Conservation (phyloP, 2,113 vertebrate species). For the Pygoscelis adeliae region DNA sequence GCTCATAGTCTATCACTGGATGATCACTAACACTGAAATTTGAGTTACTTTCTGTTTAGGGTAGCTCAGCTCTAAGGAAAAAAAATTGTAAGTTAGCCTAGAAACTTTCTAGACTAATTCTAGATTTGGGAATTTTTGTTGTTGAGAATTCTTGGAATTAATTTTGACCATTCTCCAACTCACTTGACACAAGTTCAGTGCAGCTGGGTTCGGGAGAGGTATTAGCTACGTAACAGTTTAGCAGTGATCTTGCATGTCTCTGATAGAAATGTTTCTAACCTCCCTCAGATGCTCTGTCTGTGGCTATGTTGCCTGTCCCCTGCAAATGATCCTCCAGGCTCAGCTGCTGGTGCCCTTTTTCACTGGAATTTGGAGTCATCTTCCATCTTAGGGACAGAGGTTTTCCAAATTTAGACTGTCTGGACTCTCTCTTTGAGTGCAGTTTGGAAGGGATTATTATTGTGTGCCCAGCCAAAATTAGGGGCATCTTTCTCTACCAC, state of each 20-base stretch:
- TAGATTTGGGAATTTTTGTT: not conserved
- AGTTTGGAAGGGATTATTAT: not conserved
- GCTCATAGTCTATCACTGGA: not conserved
- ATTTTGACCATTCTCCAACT: not conserved
- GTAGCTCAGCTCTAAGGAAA: not conserved
- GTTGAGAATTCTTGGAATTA: not conserved
- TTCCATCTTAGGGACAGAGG: not conserved
- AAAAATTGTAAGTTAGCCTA: not conserved
- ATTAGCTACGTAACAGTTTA: accelerated
- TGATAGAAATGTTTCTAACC: not conserved
- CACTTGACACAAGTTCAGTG: not conserved
- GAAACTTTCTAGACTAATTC: not conserved
- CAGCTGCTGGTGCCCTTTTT: not conserved
- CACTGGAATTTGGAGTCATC: not conserved
- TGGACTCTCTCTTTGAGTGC: not conserved
- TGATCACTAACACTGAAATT: not conserved
- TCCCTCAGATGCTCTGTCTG: not conserved
- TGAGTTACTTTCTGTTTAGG: not conserved
- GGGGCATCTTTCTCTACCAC: not conserved
- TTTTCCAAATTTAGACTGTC: not conserved
- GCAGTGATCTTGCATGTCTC: not conserved
- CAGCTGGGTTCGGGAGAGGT: not conserved
- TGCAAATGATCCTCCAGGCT: not conserved
- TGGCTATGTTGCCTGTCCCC: not conserved
- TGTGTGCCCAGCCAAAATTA: not conserved